Evolutionary conservation across 2,888 invertebrate species (phyloP).

Genomic region (Apodemia zela): DNA sequence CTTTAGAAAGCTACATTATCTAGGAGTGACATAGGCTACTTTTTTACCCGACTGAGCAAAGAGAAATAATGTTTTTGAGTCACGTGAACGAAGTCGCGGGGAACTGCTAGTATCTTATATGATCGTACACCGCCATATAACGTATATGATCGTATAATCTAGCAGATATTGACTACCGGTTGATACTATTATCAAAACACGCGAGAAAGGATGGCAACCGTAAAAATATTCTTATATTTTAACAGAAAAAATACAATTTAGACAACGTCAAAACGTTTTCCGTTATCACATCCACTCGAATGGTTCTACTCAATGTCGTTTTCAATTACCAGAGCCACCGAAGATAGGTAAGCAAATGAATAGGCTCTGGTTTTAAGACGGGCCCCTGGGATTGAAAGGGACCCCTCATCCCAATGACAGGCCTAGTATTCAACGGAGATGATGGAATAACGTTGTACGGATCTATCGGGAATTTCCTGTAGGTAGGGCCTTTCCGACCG

Average conservation of each 20-base stretch:
- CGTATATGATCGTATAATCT: no score
- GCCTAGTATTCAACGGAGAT: slow-evolving; percentile 54
- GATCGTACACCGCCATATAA: no score
- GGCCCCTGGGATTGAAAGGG: slow-evolving; percentile 54
- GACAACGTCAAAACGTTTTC: slow-evolving; percentile 49
- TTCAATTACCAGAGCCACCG: slow-evolving; percentile 62
- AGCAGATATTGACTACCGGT: no score
- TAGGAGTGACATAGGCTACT: no score
- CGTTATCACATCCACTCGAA: slow-evolving; percentile 63
- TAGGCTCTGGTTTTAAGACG: slow-evolving; percentile 59
- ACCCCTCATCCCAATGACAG: slow-evolving; percentile 56
- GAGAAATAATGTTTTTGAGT: no score
- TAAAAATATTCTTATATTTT: slow-evolving; percentile 14
- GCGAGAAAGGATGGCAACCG: neutral
- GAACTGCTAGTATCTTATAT: no score
- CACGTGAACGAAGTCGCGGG: no score
- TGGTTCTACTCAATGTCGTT: slow-evolving; percentile 62
- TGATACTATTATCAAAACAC: no score
- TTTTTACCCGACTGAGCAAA: no score
- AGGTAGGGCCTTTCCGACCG: slow-evolving; percentile 20
- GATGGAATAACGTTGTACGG: slow-evolving; percentile 65
- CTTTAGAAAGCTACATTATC: no score
- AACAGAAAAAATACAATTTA: slow-evolving; percentile 30
- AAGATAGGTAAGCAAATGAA: slow-evolving; percentile 62
- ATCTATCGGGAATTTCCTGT: slow-evolving; percentile 43